phyloP scores from a whole-genome alignment of 2,888 invertebrate genomes.

The Lasioglossum marginatum region DNA sequence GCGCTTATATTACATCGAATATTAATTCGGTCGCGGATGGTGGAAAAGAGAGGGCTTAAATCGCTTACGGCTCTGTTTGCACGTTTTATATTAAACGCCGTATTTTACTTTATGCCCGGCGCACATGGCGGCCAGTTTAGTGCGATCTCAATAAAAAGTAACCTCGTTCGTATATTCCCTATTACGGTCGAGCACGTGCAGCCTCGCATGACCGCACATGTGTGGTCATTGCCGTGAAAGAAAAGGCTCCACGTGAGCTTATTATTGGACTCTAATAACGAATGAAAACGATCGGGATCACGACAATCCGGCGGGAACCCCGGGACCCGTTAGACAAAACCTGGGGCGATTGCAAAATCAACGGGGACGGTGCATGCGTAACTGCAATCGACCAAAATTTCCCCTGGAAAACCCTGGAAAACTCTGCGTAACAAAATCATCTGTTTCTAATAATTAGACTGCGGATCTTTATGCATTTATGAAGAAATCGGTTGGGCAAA shows the following conservation, averaged over 20 bases:
- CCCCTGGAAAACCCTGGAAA: too few relatives aligned
- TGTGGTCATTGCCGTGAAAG: conserved; percentile 39
- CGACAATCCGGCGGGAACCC: neutral
- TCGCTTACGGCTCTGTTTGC: conserved; percentile 38
- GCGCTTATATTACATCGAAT: conserved; percentile 47
- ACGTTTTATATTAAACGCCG: conserved; percentile 56
- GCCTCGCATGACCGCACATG: conserved; percentile 48
- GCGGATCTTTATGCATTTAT: too few relatives aligned
- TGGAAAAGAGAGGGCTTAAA: conserved; percentile 26
- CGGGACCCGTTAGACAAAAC: neutral
- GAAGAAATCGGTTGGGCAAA: too few relatives aligned
- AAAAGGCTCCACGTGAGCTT: conserved; percentile 43
- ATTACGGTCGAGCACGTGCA: conserved; percentile 53
- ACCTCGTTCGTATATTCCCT: conserved; percentile 47
- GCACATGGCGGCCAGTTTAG: conserved; percentile 53
- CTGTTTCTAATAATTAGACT: too few relatives aligned
- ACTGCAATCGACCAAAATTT: neutral
- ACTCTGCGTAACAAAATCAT: neutral
- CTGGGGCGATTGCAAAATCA: neutral
- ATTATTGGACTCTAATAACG: conserved; percentile 58
- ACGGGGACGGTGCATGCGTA: neutral
- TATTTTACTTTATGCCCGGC: conserved; percentile 53
- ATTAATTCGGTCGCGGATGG: conserved; percentile 35
- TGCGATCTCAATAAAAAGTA: conserved; percentile 66
- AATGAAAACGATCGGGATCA: conserved; percentile 41